phyloP scores from a whole-genome alignment of 2,888 invertebrate species.

The Apomyelois bistriatella region DNA sequence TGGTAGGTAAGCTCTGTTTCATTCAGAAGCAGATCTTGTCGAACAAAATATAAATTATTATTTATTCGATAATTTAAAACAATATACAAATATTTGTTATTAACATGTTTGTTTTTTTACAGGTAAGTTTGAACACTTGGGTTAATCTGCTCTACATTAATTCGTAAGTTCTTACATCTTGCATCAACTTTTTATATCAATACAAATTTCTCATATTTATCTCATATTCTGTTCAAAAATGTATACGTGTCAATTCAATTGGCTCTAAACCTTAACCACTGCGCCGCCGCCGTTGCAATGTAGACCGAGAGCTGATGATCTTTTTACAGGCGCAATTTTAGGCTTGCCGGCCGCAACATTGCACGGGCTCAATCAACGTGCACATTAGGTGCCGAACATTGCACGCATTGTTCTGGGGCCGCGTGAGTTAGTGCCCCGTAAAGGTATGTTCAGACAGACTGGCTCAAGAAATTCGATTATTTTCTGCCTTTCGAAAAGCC shows the following conservation, averaged over 20 bases:
- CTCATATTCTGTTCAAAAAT: no score
- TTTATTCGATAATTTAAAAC: no score
- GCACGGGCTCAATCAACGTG: conserved; percentile 44
- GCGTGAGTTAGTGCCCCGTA: conserved; percentile 60
- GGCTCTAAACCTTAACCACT: not conserved
- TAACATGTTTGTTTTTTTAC: conserved; percentile 26
- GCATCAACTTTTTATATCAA: conserved; percentile 27
- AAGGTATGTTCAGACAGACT: not conserved
- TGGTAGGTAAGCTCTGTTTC: no score
- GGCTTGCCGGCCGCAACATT: conserved; percentile 37
- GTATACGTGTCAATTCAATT: conserved; percentile 12
- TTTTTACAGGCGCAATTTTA: not conserved
- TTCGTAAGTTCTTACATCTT: conserved; percentile 35
- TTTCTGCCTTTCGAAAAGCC: no score
- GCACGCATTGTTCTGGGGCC: conserved; percentile 61
- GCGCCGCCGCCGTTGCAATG: not conserved
- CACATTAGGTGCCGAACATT: conserved; percentile 64
- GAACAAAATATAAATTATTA: no score
- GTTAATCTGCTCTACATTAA: not conserved
- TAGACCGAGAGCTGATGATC: not conserved
- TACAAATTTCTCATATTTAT: no score
- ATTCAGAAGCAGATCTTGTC: no score
- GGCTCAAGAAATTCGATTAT: no score
- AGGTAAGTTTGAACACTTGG: conserved; percentile 34
- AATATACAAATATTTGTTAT: no score